Evolutionary conservation across 2,888 invertebrate genomes (phyloP).

Genomic region (Linnaemya tessellans): DNA sequence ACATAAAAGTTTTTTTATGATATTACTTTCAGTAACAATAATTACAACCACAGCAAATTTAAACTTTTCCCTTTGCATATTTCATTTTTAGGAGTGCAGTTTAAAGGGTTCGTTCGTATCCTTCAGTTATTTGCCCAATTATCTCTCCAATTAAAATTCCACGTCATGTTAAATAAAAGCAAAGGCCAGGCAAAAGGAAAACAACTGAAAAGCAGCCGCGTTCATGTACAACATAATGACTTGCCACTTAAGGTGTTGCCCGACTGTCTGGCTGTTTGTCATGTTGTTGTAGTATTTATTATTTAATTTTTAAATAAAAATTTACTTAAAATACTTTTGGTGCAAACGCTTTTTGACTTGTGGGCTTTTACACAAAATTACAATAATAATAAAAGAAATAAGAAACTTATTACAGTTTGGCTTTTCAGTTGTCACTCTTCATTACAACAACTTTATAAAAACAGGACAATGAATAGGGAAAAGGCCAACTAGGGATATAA

Average conservation of each 20-base stretch:
- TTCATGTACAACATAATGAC: conserved; percentile 25
- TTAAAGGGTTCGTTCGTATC: not conserved
- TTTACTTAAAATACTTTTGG: conserved; percentile 6
- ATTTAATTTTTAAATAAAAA: conserved; percentile 56
- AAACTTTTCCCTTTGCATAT: not conserved
- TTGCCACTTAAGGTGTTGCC: conserved; percentile 59
- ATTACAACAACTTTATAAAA: not conserved
- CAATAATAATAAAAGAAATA: not conserved
- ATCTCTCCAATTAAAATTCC: conserved; percentile 36
- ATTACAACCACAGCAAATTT: no score
- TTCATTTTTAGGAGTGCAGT: not conserved
- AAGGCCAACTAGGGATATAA: not conserved
- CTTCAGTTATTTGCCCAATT: not conserved
- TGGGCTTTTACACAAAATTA: not conserved
- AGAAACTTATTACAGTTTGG: not conserved
- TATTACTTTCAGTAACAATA: no score
- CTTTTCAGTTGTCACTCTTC: not conserved
- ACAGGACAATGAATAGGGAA: not conserved
- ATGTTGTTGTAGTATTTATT: conserved; percentile 16
- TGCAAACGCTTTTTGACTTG: not conserved
- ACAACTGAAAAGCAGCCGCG: conserved; percentile 5
- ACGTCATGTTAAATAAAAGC: conserved; percentile 29
- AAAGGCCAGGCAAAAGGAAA: not conserved
- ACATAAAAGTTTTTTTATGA: not conserved
- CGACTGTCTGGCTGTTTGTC: conserved; percentile 10